Conservation (phyloP, 2,113 vertebrate genomes). For the Glareola pratincola region DNA sequence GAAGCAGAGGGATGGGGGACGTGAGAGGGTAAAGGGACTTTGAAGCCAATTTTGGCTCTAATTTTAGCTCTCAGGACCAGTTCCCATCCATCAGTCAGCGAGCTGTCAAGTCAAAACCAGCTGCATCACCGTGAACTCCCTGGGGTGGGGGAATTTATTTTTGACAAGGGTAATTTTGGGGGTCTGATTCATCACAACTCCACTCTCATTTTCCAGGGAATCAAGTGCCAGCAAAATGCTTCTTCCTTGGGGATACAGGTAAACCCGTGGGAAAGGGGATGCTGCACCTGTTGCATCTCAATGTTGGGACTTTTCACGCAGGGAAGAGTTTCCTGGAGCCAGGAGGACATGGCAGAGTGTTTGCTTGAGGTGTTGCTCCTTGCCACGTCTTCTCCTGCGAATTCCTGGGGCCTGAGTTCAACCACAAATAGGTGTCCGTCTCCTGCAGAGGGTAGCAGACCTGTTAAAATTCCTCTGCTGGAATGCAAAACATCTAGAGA, state of each 20-base stretch:
- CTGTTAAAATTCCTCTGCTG: not conserved
- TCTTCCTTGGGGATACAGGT: not conserved
- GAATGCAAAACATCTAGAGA: not conserved
- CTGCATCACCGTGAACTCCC: not conserved
- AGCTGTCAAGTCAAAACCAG: not conserved
- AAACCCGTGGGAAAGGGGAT: not conserved
- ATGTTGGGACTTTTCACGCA: accelerated
- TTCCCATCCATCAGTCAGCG: not conserved
- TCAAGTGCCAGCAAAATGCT: accelerated
- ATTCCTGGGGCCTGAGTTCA: not conserved
- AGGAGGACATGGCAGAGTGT: not conserved
- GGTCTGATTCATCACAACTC: not conserved
- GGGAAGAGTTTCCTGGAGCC: not conserved
- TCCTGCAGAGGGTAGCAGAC: not conserved
- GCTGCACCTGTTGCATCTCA: not conserved
- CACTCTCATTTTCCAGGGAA: not conserved
- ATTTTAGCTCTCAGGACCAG: not conserved
- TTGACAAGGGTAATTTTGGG: not conserved
- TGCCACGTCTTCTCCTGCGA: not conserved
- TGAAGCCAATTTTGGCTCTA: not conserved
- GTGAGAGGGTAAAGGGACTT: not conserved
- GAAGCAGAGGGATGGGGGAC: not conserved
- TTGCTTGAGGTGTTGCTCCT: not conserved
- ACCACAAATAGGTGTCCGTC: not conserved
- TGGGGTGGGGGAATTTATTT: not conserved